Evolutionary conservation across 2,797 vertebrate genomes (phyloP), one percentile per base, ranked within the genome.

Genomic region (Pampus argenteus): DNA sequence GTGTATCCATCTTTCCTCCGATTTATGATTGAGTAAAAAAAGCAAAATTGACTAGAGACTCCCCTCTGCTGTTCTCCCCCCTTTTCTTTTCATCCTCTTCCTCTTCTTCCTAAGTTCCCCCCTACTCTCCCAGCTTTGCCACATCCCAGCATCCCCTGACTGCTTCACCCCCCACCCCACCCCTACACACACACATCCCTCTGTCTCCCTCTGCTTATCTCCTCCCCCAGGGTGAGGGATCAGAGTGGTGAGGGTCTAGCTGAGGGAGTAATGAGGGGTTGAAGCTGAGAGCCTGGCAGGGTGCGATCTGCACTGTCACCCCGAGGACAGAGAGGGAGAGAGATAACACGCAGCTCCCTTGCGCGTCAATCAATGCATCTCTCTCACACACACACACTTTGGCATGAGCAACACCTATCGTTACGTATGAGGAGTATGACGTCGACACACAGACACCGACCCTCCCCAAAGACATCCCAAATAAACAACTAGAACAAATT

Each of bases 231-330:
- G 85, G 90, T 58, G 88, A 91, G 85, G 85, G 87, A 92, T 91
- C 91, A 92, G 86, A 91, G 90, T 55, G 77, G 86, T 68, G 88
- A 90, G 87, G 85, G 87, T 84, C 84, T 86, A 74, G 82, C 87
- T 62, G 79, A 79, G 87, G 85, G 86, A 84, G 88, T 90, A 91
- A 93, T 89, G 78, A 87, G 67, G 74, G 86, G 79, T 84, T 90
- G 84, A 72, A 79, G 82, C 84, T 83, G 83, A 61, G 87, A 85
- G 74, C 79, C 73, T 78, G 78, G 89, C 87, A 65, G 88, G 87
- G 84, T 81, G 90, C 65, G 76, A 87, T 88, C 83, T 85, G 89
- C 81, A 79, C 86, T 75, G 79, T 87, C 85, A 85, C 90, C 81
- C 78, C 57, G 45, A 83, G 85, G 80, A 77, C 73, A 47, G 82